Base-by-base conservation (phyloP, 2,113 vertebrate genomes). In the Riparia riparia region DNA sequence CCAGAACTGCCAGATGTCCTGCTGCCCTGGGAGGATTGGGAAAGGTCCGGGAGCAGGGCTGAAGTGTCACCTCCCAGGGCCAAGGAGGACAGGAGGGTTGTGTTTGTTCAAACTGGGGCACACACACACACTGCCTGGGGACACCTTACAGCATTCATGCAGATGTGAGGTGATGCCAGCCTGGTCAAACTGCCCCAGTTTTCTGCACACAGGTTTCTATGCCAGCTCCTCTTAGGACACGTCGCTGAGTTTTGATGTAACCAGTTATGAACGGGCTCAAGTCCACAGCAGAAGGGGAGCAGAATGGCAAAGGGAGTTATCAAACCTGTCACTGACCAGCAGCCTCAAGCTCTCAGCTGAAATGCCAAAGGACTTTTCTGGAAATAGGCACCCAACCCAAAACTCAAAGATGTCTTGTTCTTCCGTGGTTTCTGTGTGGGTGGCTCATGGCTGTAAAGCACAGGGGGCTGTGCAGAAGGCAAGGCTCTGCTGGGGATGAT, bases 101-200 rank as follows among this genome's bases (percentile, higher is more conserved):
- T 3, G 1, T 6, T 2, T 9, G 1, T 4, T 17, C 6, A 3
- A 0, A 5, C 14, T 31, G 49, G 29, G 54, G 17, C 34, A 24
- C 16, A 0, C 41, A 1, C n/a, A 26, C 39, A 1, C 34, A 8
- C 17, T 22, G 64, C 80, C 77, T 31, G 50, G 26, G 24, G 31
- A 42, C n/a, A 26, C 37, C 31, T 57, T 3, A 2, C n/a, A 12
- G 39, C 3, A 2, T 12, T 45, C 14, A 1, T 10, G 34, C 34
- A 68, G 66, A 8, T 31, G 47, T 10, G 41, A 31, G 25, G 9
- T 6, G 29, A 19, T 42, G 16, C 14, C 69, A 82, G 45, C 12
- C 73, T 32, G 14, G 9, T 16, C 64, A 86, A 47, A 77, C 24
- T 14, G 18, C 9, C 24, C 44, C 64, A 60, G 2, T 12, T 18